Base-by-base conservation (phyloP, 2,797 vertebrate species). In the Anableps anableps region DNA sequence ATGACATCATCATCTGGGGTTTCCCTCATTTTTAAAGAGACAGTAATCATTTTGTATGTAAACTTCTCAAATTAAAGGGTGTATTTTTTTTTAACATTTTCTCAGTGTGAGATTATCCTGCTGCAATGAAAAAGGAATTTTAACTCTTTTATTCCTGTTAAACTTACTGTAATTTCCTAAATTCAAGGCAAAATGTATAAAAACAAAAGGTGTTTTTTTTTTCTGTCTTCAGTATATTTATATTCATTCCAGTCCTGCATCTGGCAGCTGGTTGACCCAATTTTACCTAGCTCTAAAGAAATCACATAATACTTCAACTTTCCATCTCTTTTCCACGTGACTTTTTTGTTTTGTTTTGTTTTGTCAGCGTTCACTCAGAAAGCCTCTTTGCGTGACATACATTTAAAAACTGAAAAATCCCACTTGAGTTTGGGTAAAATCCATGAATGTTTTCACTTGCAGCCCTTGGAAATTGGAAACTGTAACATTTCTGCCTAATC, bases 401-500 rank as follows among this genome's bases (percentile, higher is more conserved):
- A 81, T 85, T 87, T 79, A 80, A 88, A 90, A 90, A 82, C 72
- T 79, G 74, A 77, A 89, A 87, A 90, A 92, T 86, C 82, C 75
- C 79, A 55, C 80, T 88, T 2, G 14, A 71, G 76, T 51, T 81
- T 5, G 11, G n/a, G 21, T 64, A 78, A 81, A 88, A 88, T 83
- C 70, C 85, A 64, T 83, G 71, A 82, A 87, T 87, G 82, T 88
- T 91, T 70, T 83, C 62, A 83, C 89, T 85, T 3, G 77, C 81
- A 70, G 81, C 74, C 78, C 78, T n/a, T 79, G 78, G 78, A 48
- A 78, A 86, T 82, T 83, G 86, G 82, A 80, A 77, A 81, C 79
- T 80, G 88, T 90, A 82, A 82, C 68, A 89, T 86, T 76, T 80
- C 81, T 1, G 19, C 77, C 75, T 92, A 89, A 92, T 91, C 92